Evolutionary conservation across 2,797 vertebrate species (phyloP).

Genomic region (Siniperca undulata): DNA sequence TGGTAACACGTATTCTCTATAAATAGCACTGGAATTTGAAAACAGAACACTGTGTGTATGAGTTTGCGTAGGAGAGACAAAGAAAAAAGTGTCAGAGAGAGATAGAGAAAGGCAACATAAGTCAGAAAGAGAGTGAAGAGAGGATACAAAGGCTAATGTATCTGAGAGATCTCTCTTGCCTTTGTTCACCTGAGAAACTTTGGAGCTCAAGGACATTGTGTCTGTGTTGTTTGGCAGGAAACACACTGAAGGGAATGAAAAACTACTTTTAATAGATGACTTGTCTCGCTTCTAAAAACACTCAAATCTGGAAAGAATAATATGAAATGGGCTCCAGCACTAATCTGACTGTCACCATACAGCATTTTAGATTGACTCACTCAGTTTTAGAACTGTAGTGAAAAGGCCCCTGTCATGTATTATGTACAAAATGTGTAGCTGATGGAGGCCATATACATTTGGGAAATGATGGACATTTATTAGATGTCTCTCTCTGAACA

Average conservation of each 20-base stretch:
- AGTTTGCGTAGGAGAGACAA: conserved; percentile 28
- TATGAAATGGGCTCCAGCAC: conserved; percentile 25
- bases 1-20: conserved; percentile 40
- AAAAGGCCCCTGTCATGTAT: conserved; percentile 55
- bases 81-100: conserved; percentile 16
- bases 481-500: conserved; percentile 11
- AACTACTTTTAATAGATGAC: conserved; percentile 54
- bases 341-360: conserved; percentile 57
- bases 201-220: conserved; percentile 71
- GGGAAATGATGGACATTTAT: background rate
- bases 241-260: conserved; percentile 46
- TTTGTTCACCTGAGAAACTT: conserved; percentile 67
- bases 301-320: conserved; percentile 44
- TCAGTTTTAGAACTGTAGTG: conserved; percentile 57
- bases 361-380: conserved; percentile 58
- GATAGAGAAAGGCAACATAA: conserved; percentile 26
- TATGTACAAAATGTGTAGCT: conserved; percentile 26
- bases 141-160: conserved; percentile 62
- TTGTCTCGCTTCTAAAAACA: conserved; percentile 43
- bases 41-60: conserved; percentile 34
- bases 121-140: conserved; percentile 36
- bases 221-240: conserved; percentile 59
- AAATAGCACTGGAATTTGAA: conserved; percentile 54
- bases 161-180: conserved; percentile 57
- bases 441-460: conserved; percentile 40